Base-by-base conservation (phyloP, 2,113 vertebrate species). In the Chionis minor region DNA sequence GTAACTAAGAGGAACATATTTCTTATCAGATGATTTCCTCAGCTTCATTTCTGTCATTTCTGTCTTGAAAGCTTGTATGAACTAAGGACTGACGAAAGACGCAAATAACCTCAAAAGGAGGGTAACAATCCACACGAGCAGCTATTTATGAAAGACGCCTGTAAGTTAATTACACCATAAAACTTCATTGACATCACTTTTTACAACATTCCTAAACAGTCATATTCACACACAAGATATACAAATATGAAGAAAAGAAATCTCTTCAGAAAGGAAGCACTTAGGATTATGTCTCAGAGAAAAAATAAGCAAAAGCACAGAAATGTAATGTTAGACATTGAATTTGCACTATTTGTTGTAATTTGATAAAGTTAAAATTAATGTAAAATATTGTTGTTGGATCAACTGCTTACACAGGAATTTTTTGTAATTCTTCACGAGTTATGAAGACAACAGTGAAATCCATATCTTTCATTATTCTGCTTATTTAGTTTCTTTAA, bases 41-140 rank as follows among this genome's bases (percentile, higher is more conserved):
- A 52, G 73, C 23, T 82, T 75, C 97, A 98, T 98, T 92, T 97
- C 89, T 85, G 5, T 30, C 63, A 98, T 98, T 92, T 97, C 89
- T 85, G 5, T 30, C 63, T 95, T 35, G 55, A 77, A 97, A 75
- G 1, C 28, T 58, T 70, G 38, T 58, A 14, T 69, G 51, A 79
- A 92, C 52, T 65, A 79, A 63, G 55, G 61, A 71, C 54, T 86
- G 71, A 27, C 30, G 66, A 40, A 75, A 88, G 32, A 52, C 73
- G 44, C 38, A 55, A 52, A 40, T 38, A 81, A 44, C 19, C 40
- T 96, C 81, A 84, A 75, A 81, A 54, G 33, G 5, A 96, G 13
- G 21, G n/a, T 22, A 55, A 40, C 45, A 51, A 75, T 51, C 51
- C 40, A 82, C 33, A 8, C 0, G 5, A 59, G 85, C 12, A 63